Evolutionary conservation across 2,113 vertebrate genomes (phyloP).

Genomic region (Odontophorus gujanensis): DNA sequence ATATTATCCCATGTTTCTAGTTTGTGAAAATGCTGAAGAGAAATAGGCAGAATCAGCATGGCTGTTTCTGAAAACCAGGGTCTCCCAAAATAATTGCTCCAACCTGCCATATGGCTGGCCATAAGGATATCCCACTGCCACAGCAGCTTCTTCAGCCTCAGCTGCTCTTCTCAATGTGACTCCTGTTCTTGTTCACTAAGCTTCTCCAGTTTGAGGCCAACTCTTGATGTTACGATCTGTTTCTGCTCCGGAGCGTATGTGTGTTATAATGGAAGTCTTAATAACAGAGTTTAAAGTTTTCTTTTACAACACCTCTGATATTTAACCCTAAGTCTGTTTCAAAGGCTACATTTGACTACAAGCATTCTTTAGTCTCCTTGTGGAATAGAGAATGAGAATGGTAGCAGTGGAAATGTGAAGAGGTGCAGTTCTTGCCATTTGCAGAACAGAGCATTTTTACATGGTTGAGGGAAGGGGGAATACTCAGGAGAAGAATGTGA

Average conservation of each 20-base stretch:
- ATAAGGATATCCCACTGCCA: accelerated
- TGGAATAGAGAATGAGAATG: neutral
- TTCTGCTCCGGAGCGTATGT: neutral
- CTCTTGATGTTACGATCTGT: accelerated
- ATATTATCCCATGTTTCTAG: neutral
- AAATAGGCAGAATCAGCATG: neutral
- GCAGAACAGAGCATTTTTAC: neutral
- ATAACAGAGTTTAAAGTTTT: neutral
- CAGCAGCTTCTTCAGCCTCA: neutral
- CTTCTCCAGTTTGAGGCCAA: neutral
- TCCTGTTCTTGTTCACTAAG: neutral
- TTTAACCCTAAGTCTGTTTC: neutral
- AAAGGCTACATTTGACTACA: neutral
- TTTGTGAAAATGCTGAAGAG: neutral
- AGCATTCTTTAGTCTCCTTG: accelerated
- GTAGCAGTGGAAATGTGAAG: neutral
- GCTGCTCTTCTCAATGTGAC: accelerated
- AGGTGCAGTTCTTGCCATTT: neutral
- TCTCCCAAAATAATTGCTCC: neutral
- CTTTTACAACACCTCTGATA: neutral
- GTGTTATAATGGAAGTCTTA: neutral
- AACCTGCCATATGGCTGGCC: neutral
- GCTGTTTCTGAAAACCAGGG: neutral
- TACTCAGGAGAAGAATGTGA: neutral
- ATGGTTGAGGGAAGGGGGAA: neutral